Evolutionary conservation across 2,888 invertebrate genomes (phyloP).

Genomic region (Ichneumoninae sp.): DNA sequence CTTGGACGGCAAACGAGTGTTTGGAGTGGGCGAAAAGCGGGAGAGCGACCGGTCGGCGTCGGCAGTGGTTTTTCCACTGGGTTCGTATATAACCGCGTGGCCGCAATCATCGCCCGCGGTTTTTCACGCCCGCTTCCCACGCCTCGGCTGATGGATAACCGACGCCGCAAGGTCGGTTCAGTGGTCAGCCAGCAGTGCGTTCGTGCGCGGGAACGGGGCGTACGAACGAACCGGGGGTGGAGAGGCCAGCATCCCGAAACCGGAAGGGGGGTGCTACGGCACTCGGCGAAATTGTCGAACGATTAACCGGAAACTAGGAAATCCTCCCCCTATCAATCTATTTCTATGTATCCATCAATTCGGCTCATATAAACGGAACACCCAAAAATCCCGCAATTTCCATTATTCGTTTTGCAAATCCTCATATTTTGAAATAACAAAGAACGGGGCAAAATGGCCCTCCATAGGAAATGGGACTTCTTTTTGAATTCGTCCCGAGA

Average conservation of each 20-base stretch:
- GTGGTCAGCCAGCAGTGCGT: conserved; percentile 50
- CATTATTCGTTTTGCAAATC: neutral
- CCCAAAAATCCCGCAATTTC: neutral
- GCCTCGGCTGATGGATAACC: conserved; percentile 58
- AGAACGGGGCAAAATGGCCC: neutral
- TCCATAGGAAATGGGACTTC: neutral
- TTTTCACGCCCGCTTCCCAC: conserved; percentile 75
- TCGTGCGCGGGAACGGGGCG: conserved; percentile 54
- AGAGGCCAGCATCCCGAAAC: conserved; percentile 17
- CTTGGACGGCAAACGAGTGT: conserved; percentile 22
- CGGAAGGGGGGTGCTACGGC: conserved; percentile 67
- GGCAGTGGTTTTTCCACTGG: conserved; percentile 56
- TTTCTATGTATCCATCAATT: neutral
- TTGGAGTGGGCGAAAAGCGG: conserved; percentile 55
- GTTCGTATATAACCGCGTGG: conserved; percentile 62
- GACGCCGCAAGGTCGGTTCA: conserved; percentile 57
- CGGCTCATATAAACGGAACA: neutral
- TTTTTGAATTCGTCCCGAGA: neutral
- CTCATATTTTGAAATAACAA: neutral
- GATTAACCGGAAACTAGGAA: conserved; percentile 69
- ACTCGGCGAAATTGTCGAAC: conserved; percentile 79
- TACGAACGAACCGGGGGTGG: conserved; percentile 19
- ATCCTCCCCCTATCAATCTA: conserved; percentile 2
- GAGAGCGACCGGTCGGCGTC: conserved; percentile 2
- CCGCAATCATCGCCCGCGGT: conserved; percentile 72